A percentile compares a stretch with the other conserved stretches of the same genome.
These are phyloP conservation scores for Lipotes vexillifer DNA, from an alignment of 2,113 vertebrate genomes.

Conservation along the genomic window DNA sequence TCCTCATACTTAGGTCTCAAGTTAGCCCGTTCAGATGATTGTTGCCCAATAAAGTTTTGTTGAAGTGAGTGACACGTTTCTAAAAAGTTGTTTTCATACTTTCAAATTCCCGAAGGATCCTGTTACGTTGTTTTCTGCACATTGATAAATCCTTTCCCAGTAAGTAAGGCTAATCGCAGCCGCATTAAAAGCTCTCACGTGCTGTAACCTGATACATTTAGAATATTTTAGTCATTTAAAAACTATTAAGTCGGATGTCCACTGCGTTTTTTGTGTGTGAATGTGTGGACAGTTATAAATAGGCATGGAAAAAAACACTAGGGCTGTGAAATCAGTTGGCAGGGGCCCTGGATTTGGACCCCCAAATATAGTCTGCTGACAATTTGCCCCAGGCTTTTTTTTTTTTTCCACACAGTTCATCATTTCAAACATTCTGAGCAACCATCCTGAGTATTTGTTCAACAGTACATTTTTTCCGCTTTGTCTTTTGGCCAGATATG, in stretches of 20 bases:
- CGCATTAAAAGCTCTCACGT: background rate
- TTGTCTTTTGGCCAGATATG: background rate
- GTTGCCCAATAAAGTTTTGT: background rate
- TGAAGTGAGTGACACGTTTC: background rate
- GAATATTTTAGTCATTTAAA: conserved; percentile 57
- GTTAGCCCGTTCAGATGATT: background rate
- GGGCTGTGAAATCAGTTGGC: conserved; percentile 30
- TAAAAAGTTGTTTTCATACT: conserved; percentile 61
- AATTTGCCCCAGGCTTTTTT: background rate
- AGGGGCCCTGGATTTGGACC: background rate
- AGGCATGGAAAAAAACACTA: conserved; percentile 60
- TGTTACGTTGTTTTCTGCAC: conserved; percentile 11
- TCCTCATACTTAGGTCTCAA: background rate
- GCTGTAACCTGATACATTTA: conserved; percentile 50
- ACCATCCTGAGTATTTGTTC: conserved; percentile 28
- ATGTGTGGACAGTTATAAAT: conserved; percentile 61
- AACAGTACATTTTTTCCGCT: conserved; percentile 40
- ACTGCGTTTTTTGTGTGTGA: conserved; percentile 59
- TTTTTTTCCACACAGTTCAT: background rate
- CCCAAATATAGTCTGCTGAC: conserved; percentile 58
- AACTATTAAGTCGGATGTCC: conserved; percentile 28
- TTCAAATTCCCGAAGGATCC: conserved; percentile 58
- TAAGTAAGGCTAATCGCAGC: background rate
- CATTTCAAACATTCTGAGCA: conserved; percentile 27
- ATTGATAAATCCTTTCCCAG: conserved; percentile 47